Evolutionary conservation across 2,113 vertebrate species (phyloP).

Genomic region (Xerus inauris): DNA sequence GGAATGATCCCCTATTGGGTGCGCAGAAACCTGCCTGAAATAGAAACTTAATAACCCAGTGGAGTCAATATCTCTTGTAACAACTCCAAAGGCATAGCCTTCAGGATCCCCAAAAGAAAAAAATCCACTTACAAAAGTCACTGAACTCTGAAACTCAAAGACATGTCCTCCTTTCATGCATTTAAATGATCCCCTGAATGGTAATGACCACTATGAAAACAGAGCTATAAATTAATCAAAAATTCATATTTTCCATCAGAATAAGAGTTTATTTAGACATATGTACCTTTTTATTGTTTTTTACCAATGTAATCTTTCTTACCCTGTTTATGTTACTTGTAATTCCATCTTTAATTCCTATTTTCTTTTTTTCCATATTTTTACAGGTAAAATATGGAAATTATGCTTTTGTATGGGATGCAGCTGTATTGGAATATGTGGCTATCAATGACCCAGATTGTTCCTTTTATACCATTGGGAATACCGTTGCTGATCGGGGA

Average conservation of each 20-base stretch:
- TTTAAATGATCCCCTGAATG: neutral
- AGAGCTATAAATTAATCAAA: conserved; percentile 9
- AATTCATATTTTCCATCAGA: neutral
- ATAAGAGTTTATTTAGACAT: neutral
- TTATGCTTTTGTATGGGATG: conserved; percentile 98
- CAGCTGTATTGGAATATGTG: conserved; percentile 96
- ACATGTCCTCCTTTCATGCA: neutral
- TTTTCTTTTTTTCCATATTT: conserved; percentile 33
- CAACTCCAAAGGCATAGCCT: neutral
- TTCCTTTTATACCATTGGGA: conserved; percentile 95
- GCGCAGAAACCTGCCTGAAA: neutral
- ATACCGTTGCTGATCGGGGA: conserved; percentile 93
- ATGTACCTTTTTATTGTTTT: neutral
- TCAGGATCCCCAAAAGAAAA: neutral
- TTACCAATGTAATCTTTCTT: neutral
- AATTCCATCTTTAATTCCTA: neutral
- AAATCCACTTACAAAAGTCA: neutral
- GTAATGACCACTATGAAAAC: neutral
- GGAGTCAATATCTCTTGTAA: neutral
- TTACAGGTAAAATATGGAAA: conserved; percentile 95
- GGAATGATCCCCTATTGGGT: neutral
- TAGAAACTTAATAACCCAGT: neutral
- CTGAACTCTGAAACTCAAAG: neutral
- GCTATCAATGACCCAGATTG: conserved; percentile 98
- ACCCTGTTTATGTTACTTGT: neutral